Evolutionary conservation across 2,888 invertebrate species (phyloP), one percentile per base, ranked within the genome.

Genomic region (Scelioninae gen. 2): DNA sequence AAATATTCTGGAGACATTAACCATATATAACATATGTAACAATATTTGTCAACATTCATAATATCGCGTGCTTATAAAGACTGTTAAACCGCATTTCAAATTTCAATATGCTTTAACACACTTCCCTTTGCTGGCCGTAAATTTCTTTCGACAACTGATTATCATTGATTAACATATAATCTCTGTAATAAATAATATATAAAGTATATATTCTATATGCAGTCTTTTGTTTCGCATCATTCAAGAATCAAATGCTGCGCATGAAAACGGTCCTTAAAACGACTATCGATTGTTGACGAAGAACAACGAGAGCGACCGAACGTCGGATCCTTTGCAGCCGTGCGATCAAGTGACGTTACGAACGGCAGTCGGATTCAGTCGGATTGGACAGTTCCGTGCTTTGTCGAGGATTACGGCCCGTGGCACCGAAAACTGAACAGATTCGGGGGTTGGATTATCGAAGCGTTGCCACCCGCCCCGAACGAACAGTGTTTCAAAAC

Each of bases 351-450:
- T 69, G 69, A 69, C 69, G 69, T 68, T 69, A 46, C 61, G 53
- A 9, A 69, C 55, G 69, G 61, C 69, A 69, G 69, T 61, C 61
- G 69, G 55, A 69, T 50, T 69, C 69, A 69, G 69, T 61, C 61
- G 69, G 55, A 69, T 50, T 57, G 13, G 57, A 33, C 39, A 57
- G 69, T 41, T 10, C 41, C 48, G 55, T 63, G 45, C 52, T 60
- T 69, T 22, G 33, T 50, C 11, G 28, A 15, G 10, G n/a, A 13
- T 18, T 18, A n/a, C n/a, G 0, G 41, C 11, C 41, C n/a, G 50
- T n/a, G n/a, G 28, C 45, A 31, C 31, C 18, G 39, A 3, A 13
- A 25, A 5, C n/a, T 5, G 28, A 39, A 55, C 28, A n/a, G 55
- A 55, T 55, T 28, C 7, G 11, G 11, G 19, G 18, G 18, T 33